Conservation (phyloP, 1,140 invertebrate genomes). For the Heliconius hermathena region DNA sequence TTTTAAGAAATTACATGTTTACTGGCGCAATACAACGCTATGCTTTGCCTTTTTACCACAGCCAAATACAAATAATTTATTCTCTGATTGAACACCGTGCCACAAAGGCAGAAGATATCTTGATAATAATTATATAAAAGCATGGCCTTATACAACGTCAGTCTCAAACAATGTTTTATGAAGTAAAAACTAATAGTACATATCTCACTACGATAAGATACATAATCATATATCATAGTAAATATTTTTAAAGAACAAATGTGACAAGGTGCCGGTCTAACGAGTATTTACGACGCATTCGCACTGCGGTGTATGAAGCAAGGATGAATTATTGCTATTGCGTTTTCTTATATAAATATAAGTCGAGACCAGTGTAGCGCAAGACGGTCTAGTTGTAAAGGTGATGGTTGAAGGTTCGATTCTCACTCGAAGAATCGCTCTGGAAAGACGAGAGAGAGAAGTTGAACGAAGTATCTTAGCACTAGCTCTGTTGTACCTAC, state of each 20-base stretch:
- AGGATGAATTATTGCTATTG: neutral
- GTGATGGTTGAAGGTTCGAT: no score
- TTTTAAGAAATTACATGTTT: neutral
- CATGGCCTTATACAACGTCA: neutral
- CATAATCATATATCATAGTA: constrained; percentile 5
- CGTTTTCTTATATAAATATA: no score
- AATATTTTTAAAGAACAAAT: constrained; percentile 11
- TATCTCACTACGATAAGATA: neutral
- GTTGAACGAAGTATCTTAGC: no score
- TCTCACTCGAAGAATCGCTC: no score
- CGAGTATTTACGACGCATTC: constrained; percentile 5
- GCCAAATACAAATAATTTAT: neutral
- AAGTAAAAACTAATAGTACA: neutral
- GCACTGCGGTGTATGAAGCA: neutral
- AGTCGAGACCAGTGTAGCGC: no score
- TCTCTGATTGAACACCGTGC: no score
- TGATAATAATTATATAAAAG: neutral
- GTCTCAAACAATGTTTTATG: neutral
- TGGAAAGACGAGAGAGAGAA: no score
- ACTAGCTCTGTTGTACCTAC: no score
- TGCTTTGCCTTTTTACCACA: neutral
- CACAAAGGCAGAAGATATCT: no score
- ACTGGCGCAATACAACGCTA: neutral
- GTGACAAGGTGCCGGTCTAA: constrained; percentile 7
- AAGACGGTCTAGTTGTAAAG: no score